phyloP scores from a whole-genome alignment of 2,888 invertebrate genomes.

The Notocelia uddmanniana region DNA sequence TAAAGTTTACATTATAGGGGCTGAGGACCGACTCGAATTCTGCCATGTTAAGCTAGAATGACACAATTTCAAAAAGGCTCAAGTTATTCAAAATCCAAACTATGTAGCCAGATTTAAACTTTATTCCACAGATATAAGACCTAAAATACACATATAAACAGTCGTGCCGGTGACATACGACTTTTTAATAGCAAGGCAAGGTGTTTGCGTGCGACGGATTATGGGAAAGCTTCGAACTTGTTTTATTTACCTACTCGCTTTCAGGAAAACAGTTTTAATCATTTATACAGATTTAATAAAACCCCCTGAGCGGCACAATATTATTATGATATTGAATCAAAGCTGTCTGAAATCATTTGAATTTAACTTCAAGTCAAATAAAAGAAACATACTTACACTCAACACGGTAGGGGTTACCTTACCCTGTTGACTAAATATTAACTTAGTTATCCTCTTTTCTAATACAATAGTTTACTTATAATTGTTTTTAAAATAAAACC shows the following conservation, averaged over 20 bases:
- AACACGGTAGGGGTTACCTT: too few species aligned
- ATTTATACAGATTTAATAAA: neutral
- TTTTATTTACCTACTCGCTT: slow-evolving; percentile 34
- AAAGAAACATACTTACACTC: too few species aligned
- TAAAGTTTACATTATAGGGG: slow-evolving; percentile 79
- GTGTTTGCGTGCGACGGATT: slow-evolving; percentile 36
- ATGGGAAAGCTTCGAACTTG: slow-evolving; percentile 32
- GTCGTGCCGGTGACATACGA: neutral
- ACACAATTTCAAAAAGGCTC: neutral
- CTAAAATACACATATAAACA: neutral
- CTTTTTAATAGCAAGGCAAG: neutral
- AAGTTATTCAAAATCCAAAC: neutral
- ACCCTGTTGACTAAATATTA: too few species aligned
- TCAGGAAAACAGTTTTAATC: neutral
- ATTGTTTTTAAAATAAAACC: too few species aligned
- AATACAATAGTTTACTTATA: too few species aligned
- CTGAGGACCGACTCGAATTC: slow-evolving; percentile 24
- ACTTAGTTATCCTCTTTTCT: too few species aligned
- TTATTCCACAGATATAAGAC: neutral
- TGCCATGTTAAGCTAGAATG: slow-evolving; percentile 3
- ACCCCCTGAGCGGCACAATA: neutral
- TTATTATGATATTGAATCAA: neutral
- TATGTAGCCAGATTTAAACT: neutral
- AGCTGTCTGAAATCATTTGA: neutral
- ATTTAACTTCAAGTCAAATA: too few species aligned